These are phyloP conservation scores for Boulengeromyrus knoepffleri DNA, from an alignment of 2,113 vertebrate species.

Conservation along the genomic window DNA sequence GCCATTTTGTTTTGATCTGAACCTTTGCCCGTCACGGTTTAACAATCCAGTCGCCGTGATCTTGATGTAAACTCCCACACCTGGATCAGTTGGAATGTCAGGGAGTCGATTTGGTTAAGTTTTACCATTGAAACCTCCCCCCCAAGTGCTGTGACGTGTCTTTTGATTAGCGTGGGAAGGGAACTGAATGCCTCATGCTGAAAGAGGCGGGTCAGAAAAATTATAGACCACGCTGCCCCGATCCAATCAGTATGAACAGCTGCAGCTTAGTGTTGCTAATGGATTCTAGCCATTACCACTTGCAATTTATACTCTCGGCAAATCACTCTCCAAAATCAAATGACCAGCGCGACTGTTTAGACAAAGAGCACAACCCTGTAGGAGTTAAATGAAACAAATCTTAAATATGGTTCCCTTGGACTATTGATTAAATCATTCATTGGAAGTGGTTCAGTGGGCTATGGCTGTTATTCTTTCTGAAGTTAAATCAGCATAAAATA, in stretches of 20 bases:
- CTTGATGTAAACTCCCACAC: neutral
- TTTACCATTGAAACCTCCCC: neutral
- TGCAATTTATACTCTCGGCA: neutral
- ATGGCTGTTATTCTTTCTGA: neutral
- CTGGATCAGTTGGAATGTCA: neutral
- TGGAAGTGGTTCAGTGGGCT: neutral
- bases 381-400: neutral
- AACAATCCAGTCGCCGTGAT: neutral
- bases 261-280: neutral
- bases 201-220: neutral
- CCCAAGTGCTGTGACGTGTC: neutral
- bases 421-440: constrained; percentile 1
- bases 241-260: neutral
- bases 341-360: neutral
- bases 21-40: neutral
- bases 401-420: constrained; percentile 1
- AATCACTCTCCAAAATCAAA: constrained; percentile 11
- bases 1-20: neutral
- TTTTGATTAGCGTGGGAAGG: constrained; percentile 2
- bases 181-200: neutral
- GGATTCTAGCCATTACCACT: neutral
- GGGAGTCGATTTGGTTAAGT: neutral
- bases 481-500: neutral
- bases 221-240: neutral
- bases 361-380: neutral